Conservation (phyloP, 2,113 vertebrate species). For the Eudyptes chrysolophus region DNA sequence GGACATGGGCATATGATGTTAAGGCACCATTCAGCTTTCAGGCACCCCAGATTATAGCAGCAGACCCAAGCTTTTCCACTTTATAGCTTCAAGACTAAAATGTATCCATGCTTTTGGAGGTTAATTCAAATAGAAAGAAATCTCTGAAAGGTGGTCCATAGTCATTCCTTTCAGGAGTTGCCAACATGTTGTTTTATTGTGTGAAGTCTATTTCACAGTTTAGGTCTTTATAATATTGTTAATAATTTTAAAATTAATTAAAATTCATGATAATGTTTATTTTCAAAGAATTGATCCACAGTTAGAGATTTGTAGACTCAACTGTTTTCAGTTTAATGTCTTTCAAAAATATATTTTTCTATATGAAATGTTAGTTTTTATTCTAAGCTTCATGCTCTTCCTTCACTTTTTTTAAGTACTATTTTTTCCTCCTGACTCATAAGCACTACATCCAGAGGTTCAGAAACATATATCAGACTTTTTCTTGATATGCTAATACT, state of each 20-base stretch:
- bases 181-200: neutral
- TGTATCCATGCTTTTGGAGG: neutral
- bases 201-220: neutral
- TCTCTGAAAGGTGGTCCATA: neutral
- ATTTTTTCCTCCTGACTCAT: neutral
- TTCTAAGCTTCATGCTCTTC: neutral
- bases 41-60: neutral
- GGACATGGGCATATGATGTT: rapidly evolving
- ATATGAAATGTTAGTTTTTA: neutral
- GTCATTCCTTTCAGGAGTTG: neutral
- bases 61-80: neutral
- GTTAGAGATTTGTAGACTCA: neutral
- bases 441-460: neutral
- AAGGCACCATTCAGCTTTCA: neutral
- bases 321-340: neutral
- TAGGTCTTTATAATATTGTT: neutral
- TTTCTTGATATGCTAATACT: neutral
- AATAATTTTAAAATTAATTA: neutral
- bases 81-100: neutral
- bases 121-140: neutral
- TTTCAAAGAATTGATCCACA: neutral
- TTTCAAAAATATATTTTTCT: neutral
- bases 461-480: neutral
- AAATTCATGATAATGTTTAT: neutral
- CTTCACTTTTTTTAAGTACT: neutral